Conservation (phyloP, 1,140 invertebrate species). For the Brachionus asplanchnoidis region DNA sequence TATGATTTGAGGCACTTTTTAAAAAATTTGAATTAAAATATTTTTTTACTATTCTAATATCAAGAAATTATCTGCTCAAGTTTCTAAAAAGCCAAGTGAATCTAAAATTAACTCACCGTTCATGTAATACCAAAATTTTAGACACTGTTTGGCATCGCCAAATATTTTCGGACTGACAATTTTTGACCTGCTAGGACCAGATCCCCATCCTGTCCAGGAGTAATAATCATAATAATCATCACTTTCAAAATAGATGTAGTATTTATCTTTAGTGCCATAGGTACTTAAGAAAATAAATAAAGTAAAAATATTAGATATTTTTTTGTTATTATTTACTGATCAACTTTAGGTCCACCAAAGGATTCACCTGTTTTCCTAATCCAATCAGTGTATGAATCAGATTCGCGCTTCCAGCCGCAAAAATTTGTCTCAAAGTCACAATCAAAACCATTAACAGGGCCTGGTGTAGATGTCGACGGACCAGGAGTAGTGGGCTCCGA, state of each 20-base stretch:
- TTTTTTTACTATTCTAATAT: not conserved
- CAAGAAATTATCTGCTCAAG: no score
- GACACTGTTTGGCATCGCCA: slow-evolving; percentile 39
- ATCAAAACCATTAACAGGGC: slow-evolving; percentile 22
- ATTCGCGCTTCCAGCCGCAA: slow-evolving; percentile 48
- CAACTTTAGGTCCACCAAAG: not conserved
- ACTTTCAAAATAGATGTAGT: not conserved
- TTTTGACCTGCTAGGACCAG: not conserved
- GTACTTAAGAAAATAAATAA: not conserved
- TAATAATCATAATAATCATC: slow-evolving; percentile 15
- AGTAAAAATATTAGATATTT: not conserved
- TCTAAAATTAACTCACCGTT: slow-evolving; percentile 27
- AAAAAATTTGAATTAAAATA: not conserved
- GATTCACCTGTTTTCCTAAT: not conserved
- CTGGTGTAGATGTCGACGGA: not conserved
- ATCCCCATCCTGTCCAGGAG: not conserved
- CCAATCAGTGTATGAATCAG: not conserved
- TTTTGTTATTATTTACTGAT: not conserved
- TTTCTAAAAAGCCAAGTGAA: no score
- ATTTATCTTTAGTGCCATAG: not conserved
- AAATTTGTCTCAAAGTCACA: slow-evolving; percentile 51
- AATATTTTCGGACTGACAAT: not conserved
- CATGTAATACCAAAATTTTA: slow-evolving; percentile 48
- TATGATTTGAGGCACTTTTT: no score
- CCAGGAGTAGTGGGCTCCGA: not conserved